These are phyloP conservation scores for Gopherus evgoodei DNA, from an alignment of 2,113 vertebrate species.

Conservation along the genomic window DNA sequence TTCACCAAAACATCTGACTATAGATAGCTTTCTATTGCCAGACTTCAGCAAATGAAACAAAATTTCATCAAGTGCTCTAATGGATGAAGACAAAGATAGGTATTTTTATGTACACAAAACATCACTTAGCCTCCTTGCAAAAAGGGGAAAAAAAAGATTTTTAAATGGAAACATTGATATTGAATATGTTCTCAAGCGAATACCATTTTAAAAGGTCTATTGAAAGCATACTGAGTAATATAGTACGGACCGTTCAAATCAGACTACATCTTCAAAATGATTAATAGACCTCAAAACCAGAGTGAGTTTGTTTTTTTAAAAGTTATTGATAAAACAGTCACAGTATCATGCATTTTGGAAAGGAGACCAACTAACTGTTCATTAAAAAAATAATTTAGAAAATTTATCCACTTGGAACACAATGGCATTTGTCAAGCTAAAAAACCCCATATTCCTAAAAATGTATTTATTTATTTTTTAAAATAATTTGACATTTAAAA, in stretches of 20 bases:
- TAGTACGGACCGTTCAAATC: background rate
- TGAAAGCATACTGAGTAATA: background rate
- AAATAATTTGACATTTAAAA: slow-evolving; percentile 2
- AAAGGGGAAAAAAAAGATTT: background rate
- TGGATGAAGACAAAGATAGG: background rate
- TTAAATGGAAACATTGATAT: background rate
- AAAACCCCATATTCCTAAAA: background rate
- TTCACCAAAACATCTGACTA: background rate
- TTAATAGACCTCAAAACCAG: fast-evolving
- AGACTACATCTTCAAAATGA: background rate
- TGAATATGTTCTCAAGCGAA: background rate
- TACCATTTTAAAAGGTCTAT: background rate
- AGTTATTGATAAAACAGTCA: background rate
- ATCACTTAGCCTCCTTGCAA: background rate
- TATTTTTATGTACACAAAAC: background rate
- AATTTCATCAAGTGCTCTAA: background rate
- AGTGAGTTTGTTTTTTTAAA: background rate
- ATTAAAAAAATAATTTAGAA: slow-evolving; percentile 11
- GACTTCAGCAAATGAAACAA: background rate
- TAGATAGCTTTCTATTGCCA: background rate
- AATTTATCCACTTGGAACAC: background rate
- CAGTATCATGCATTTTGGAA: background rate
- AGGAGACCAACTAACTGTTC: background rate
- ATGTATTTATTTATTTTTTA: background rate
- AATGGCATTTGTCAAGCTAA: background rate